Evolutionary conservation across 2,113 vertebrate genomes (phyloP).

Genomic region (Dasyprocta punctata): DNA sequence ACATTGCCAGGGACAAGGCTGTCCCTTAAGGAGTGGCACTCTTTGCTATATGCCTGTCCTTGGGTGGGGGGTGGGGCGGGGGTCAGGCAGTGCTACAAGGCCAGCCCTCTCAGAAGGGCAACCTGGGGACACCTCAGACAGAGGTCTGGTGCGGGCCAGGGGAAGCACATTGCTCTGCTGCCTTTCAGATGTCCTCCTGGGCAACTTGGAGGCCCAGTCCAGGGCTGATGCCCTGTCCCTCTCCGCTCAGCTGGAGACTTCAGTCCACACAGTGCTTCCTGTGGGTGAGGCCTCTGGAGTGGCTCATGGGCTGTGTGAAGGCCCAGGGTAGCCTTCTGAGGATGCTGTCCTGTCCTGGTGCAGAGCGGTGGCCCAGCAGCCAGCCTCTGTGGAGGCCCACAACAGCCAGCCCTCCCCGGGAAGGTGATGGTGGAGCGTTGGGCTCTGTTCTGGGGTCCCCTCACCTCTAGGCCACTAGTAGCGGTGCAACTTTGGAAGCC

Average conservation of each 20-base stretch:
- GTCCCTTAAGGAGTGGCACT: background rate
- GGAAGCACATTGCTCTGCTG: no score
- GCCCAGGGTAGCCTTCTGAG: slow-evolving; percentile 50
- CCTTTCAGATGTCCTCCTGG: accelerated
- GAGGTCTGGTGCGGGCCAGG: background rate
- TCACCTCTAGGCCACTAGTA: background rate
- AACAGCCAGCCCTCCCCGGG: slow-evolving; percentile 83
- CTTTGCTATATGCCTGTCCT: background rate
- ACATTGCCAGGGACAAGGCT: accelerated
- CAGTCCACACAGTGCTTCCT: slow-evolving; percentile 85
- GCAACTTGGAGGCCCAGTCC: background rate
- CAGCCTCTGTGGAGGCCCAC: slow-evolving; percentile 72
- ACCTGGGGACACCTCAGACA: background rate
- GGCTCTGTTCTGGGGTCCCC: background rate
- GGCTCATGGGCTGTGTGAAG: slow-evolving; percentile 82
- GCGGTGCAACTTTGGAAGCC: background rate
- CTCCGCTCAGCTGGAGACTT: slow-evolving; percentile 84
- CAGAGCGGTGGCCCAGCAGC: background rate
- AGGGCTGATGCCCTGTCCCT: accelerated
- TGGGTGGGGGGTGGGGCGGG: background rate
- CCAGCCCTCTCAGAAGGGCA: background rate
- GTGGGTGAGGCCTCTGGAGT: slow-evolving; percentile 82
- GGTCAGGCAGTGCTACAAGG: background rate
- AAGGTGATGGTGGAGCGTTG: slow-evolving; percentile 70
- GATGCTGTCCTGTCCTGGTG: slow-evolving; percentile 73